A percentile compares a stretch with the other conserved stretches of the same genome.
phyloP scores from a whole-genome alignment of 1,140 invertebrate genomes.

The Achroia grisella region DNA sequence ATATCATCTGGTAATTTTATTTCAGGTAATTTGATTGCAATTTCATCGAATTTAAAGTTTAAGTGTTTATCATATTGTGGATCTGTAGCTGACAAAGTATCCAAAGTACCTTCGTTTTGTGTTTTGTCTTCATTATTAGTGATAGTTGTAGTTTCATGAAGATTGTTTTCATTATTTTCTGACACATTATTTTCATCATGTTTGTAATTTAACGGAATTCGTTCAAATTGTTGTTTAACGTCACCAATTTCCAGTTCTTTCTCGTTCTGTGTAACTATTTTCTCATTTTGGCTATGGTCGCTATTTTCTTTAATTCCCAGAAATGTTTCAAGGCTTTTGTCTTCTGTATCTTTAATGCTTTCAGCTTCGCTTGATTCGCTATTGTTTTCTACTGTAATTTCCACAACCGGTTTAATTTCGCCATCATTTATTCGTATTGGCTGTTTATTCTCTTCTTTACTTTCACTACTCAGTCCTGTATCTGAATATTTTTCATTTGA shows the following conservation, averaged over 20 bases:
- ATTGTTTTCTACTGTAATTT: constrained; percentile 41
- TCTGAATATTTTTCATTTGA: constrained; percentile 12
- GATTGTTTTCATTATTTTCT: constrained; percentile 16
- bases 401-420: constrained; percentile 56
- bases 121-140: background rate
- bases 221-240: constrained; percentile 67
- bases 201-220: constrained; percentile 64
- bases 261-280: constrained; percentile 10
- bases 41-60: constrained; percentile 53
- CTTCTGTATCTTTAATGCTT: constrained; percentile 21
- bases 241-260: constrained; percentile 22
- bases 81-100: constrained; percentile 23
- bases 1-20: constrained; percentile 61
- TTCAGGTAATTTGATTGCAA: constrained; percentile 53
- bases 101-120: constrained; percentile 27
- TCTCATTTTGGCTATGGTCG: constrained; percentile 14
- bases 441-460: constrained; percentile 13
- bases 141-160: no score
- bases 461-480: background rate
- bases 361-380: constrained; percentile 37
- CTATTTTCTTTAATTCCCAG: constrained; percentile 11
- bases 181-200: constrained; percentile 28
- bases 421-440: constrained; percentile 38
- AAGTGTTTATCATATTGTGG: constrained; percentile 47
- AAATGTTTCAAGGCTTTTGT: constrained; percentile 21